phyloP scores from a whole-genome alignment of 1,140 invertebrate species.

The Drosophila leontia region DNA sequence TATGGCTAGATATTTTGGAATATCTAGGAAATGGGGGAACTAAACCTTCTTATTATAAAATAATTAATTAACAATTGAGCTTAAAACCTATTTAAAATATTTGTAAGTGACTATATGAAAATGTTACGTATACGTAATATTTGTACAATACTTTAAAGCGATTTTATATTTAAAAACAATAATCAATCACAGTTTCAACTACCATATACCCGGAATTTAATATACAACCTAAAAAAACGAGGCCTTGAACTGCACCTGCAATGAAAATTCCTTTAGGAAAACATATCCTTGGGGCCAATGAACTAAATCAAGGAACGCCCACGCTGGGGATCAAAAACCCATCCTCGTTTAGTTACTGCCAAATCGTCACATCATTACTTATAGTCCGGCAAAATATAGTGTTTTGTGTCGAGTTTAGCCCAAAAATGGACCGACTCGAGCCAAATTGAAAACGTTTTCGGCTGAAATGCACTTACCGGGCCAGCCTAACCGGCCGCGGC shows the following conservation, averaged over 20 bases:
- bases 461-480: conserved; percentile 67
- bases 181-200: background rate
- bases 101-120: background rate
- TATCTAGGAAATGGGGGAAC: background rate
- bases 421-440: conserved; percentile 49
- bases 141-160: background rate
- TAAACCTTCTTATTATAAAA: too few relatives aligned
- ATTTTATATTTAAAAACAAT: background rate
- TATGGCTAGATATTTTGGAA: background rate
- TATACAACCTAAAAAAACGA: conserved; percentile 7
- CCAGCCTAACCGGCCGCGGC: conserved; percentile 16
- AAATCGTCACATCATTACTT: conserved; percentile 83
- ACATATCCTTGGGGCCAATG: conserved; percentile 29
- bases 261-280: conserved; percentile 7
- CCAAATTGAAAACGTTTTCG: conserved; percentile 75
- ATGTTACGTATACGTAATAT: background rate
- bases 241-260: conserved; percentile 55
- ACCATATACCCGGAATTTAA: background rate
- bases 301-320: conserved; percentile 39
- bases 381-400: conserved; percentile 74
- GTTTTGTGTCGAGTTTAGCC: conserved; percentile 56
- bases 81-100: background rate
- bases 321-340: conserved; percentile 20
- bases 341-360: conserved; percentile 59
- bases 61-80: too few relatives aligned